Base-by-base conservation (phyloP, 1,140 invertebrate species). In the Drosophila subobscura region DNA sequence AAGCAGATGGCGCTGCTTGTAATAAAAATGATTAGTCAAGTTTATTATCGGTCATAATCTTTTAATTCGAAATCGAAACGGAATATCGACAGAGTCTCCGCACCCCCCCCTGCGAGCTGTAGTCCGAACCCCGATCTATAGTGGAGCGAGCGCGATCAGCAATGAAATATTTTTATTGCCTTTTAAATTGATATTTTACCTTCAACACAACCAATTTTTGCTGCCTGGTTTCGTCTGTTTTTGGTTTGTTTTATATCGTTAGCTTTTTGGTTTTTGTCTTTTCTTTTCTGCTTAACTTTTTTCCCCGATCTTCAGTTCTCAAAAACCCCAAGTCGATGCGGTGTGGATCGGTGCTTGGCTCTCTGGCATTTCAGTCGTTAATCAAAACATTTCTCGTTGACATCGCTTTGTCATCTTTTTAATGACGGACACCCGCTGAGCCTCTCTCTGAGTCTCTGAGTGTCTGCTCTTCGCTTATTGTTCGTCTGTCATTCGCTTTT, bases 11-110 rank as follows among this genome's bases (percentile, higher is more conserved):
- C 60, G 45, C 63, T 63, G n/a, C 45, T 47, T 85, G 74, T 83
- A 88, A 88, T 88, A 88, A 89, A 88, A 89, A 88, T 88, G 84
- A 89, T 88, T 89, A 89, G 84, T 89, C 83, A 89, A 89, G 79
- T 83, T 89, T 86, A 88, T 83, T 88, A 88, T 88, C 83, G 72
- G 72, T 89, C 78, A 73, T 88, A 88, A 88, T 88, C 84, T 88
- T 79, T 88, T 83, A 88, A 88, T 88, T 88, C 46, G 84, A 88
- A 88, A 84, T 88, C 84, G 83, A 86, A 86, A 76, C 55, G 49
- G 70, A 76, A 70, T 88, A 86, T 86, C 84, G 84, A 89, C 63
- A 40, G 65, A 54, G 56, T 16, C 58, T n/a, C n/a, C n/a, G n/a
- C n/a, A n/a, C n/a, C n/a, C n/a, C n/a, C n/a, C n/a, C n/a, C n/a